phyloP scores from a whole-genome alignment of 1,140 invertebrate species.

The Orussus abietinus region DNA sequence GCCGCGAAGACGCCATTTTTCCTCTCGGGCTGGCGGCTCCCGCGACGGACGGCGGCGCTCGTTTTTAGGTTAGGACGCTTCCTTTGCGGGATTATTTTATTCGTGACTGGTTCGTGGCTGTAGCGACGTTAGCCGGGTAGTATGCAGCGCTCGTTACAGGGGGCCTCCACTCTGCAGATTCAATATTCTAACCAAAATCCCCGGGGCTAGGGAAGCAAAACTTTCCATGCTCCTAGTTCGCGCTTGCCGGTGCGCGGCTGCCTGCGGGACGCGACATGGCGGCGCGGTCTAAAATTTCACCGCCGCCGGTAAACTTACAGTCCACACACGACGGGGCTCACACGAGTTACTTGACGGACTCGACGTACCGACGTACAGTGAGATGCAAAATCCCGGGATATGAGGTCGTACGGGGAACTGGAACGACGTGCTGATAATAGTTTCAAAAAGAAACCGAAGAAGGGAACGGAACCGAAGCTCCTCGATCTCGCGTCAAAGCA shows the following conservation, averaged over 20 bases:
- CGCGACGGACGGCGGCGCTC: background rate
- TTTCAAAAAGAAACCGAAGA: too few relatives aligned
- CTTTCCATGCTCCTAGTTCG: conserved; percentile 37
- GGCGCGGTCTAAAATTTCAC: conserved; percentile 40
- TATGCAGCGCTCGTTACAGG: conserved; percentile 44
- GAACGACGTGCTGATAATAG: too few relatives aligned
- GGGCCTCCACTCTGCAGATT: conserved; percentile 48
- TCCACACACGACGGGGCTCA: conserved; percentile 37
- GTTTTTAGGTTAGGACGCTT: conserved; percentile 11
- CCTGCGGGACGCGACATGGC: conserved; percentile 17
- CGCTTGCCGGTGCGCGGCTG: conserved; percentile 30
- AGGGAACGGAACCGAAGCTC: too few relatives aligned
- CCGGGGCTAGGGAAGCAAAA: conserved; percentile 46
- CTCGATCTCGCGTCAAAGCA: too few relatives aligned
- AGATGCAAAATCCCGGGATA: conserved; percentile 20
- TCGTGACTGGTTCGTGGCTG: conserved; percentile 21
- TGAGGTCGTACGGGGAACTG: too few relatives aligned
- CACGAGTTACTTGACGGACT: conserved; percentile 44
- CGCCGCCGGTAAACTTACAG: conserved; percentile 39
- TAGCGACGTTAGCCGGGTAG: conserved; percentile 19
- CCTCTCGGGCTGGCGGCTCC: too few relatives aligned
- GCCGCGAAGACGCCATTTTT: too few relatives aligned
- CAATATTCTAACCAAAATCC: conserved; percentile 56
- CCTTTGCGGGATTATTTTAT: too few relatives aligned
- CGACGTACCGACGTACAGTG: conserved; percentile 30